Conservation (phyloP, 2,888 invertebrate genomes). For the Oscheius sp. region DNA sequence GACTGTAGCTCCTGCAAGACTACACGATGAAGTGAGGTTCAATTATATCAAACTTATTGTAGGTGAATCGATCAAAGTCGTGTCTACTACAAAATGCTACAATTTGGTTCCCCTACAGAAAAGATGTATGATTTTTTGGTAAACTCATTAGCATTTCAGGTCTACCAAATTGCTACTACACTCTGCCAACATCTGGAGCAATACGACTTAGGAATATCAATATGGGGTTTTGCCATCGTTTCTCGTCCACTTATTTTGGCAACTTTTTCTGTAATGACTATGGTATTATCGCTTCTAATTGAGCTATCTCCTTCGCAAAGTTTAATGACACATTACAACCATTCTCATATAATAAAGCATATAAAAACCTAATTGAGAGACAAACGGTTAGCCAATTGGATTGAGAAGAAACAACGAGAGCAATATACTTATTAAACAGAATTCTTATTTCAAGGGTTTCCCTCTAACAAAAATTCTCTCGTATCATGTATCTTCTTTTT, state of each 20-base stretch:
- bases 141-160: neutral
- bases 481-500: no score
- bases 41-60: conserved; percentile 32
- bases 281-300: conserved; percentile 46
- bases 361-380: conserved; percentile 1
- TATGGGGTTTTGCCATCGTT: conserved; percentile 51
- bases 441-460: no score
- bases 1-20: conserved; percentile 46
- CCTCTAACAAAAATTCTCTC: no score
- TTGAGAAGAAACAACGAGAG: no score
- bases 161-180: conserved; percentile 35
- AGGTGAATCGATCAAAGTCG: conserved; percentile 73
- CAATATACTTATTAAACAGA: no score
- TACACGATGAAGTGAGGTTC: conserved; percentile 37
- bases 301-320: conserved; percentile 41
- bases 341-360: conserved; percentile 1
- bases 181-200: conserved; percentile 42
- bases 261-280: conserved; percentile 49
- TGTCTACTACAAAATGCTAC: conserved; percentile 48
- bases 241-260: conserved; percentile 46
- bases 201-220: conserved; percentile 40
- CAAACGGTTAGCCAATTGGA: no score
- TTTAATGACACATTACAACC: conserved; percentile 19
- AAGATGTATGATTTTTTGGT: conserved; percentile 39
- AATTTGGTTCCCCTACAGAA: conserved; percentile 56